A percentile compares a stretch with the other conserved stretches of the same genome.
phyloP scores from a whole-genome alignment of 1,140 invertebrate species.

The Radopholus similis region DNA sequence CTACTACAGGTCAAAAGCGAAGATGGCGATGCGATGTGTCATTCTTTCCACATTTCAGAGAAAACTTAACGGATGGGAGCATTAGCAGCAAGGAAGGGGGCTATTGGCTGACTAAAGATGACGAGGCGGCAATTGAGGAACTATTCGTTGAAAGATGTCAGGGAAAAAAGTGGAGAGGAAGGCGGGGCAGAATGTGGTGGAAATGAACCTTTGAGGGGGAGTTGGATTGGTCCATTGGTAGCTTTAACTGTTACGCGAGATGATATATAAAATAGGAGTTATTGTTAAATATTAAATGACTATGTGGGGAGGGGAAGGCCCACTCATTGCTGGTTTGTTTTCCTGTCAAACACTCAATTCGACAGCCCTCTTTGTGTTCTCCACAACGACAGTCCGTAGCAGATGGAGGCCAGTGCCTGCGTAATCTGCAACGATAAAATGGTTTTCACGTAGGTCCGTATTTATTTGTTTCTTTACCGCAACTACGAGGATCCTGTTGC shows the following conservation, averaged over 20 bases:
- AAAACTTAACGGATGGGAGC: not conserved
- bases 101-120: constrained; percentile 16
- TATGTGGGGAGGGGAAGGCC: too few species aligned
- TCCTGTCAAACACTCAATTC: not conserved
- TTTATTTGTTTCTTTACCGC: constrained; percentile 32
- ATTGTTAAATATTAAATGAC: too few species aligned
- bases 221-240: too few species aligned
- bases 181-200: not conserved
- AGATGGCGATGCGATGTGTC: constrained; percentile 19
- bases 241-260: too few species aligned
- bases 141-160: not conserved
- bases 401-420: constrained; percentile 20
- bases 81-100: not conserved
- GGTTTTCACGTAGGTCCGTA: too few species aligned
- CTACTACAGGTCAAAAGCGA: constrained; percentile 35
- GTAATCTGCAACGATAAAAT: constrained; percentile 21
- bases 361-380: constrained; percentile 12
- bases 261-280: too few species aligned
- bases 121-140: constrained; percentile 13
- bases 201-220: too few species aligned
- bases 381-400: constrained; percentile 29
- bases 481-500: constrained; percentile 30
- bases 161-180: not conserved
- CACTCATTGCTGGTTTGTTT: too few species aligned
- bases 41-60: not conserved